Evolutionary conservation across 2,888 invertebrate species (phyloP), one percentile per base, ranked within the genome.

Genomic region (Sycophila texana): DNA sequence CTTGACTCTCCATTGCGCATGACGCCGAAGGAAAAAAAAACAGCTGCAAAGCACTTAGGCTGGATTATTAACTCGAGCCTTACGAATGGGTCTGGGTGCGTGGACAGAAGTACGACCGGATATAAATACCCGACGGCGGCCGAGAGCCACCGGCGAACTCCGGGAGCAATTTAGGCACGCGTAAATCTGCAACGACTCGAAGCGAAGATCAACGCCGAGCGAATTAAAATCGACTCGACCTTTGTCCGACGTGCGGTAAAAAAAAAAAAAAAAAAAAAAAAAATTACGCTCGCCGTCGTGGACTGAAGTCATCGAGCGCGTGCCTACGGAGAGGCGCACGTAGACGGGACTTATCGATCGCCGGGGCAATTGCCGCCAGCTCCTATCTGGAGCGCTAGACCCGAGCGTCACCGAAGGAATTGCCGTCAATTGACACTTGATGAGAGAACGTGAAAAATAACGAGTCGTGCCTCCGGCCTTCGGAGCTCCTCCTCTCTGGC

Each of bases 301-400:
- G 39, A 10, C 39, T 10, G 20, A 57, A 18, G 57, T 57, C 10
- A 57, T 57, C 22, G 3, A 39, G 22, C 22, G 22, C 16, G 16
- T 22, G 26, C 10, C 26, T 10, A 18, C 26, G 26, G 16, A 26
- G n/a, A 61, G 49, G 30, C 22, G 60, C 49, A 63, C 39, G 30
- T 20, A 30, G 26, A 66, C 66, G 58, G 22, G 66, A 49, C 60
- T 30, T 68, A 75, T 75, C 75, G 75, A 75, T 68, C 75, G 60
- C 51, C 74, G 53, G 65, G 65, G 30, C 13, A 58, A 66, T 22
- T 12, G 20, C 57, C 49, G 18, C 12, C 30, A 26, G 16, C 39
- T 10, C 39, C 10, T 39, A 7, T 39, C 10, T 30, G 30, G 30
- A 30, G 39, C 30, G n/a, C 30, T 30, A n/a, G 30, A 63, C 39